Evolutionary conservation across 1,140 invertebrate species (phyloP).

Genomic region (Drosophila burlai): DNA sequence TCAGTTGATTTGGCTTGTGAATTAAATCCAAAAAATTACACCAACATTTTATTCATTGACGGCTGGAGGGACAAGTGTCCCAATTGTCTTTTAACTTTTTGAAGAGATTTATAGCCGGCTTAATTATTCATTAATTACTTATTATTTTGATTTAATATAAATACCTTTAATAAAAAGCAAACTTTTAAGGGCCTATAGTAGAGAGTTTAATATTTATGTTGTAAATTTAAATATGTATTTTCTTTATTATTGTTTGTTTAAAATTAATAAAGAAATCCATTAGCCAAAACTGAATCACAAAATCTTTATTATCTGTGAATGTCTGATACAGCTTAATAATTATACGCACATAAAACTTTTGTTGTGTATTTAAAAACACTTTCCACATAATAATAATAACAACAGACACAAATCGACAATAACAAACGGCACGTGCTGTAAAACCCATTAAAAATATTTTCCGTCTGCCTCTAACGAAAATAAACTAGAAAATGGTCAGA

Average conservation of each 20-base stretch:
- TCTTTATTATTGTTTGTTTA: not conserved
- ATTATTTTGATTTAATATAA: not conserved
- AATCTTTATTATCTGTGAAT: not conserved
- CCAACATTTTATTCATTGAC: slow-evolving; percentile 37
- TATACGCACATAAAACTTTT: slow-evolving; percentile 38
- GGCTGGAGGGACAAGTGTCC: slow-evolving; percentile 7
- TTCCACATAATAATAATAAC: slow-evolving; percentile 28
- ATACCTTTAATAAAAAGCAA: not conserved
- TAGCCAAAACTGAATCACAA: not conserved
- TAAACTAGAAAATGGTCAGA: slow-evolving; percentile 37
- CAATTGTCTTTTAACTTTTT: slow-evolving; percentile 5
- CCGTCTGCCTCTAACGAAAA: slow-evolving; percentile 43
- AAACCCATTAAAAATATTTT: slow-evolving; percentile 76
- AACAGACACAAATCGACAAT: slow-evolving; percentile 52
- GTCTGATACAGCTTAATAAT: slow-evolving; percentile 55
- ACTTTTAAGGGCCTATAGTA: not conserved
- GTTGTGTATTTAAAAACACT: slow-evolving; percentile 30
- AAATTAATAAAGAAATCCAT: not conserved
- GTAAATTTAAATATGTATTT: not conserved
- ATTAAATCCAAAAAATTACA: slow-evolving; percentile 5
- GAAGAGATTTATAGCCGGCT: not conserved
- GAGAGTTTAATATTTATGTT: not conserved
- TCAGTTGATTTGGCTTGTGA: not conserved
- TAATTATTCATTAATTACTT: too few species aligned
- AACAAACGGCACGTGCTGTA: slow-evolving; percentile 77